Evolutionary conservation across 2,113 vertebrate species (phyloP).

Genomic region (Brachypodius melanocephalos): DNA sequence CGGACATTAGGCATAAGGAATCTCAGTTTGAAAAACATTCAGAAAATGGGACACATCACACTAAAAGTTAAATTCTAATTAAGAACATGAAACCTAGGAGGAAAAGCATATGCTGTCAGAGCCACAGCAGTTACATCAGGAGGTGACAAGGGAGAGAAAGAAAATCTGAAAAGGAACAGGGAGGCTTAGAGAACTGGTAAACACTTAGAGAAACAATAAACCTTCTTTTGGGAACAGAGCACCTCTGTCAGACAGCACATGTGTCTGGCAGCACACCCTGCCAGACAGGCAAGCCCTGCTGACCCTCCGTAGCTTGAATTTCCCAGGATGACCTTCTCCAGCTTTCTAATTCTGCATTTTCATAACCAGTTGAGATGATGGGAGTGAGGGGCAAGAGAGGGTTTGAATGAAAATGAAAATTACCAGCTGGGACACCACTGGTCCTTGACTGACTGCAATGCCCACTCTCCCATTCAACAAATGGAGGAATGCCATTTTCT

Average conservation of each 20-base stretch:
- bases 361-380: neutral
- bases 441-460: neutral
- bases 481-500: neutral
- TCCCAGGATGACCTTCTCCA: neutral
- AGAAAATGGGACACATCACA: neutral
- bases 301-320: neutral
- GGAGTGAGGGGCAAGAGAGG: accelerated
- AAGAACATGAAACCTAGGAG: neutral
- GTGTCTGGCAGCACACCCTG: neutral
- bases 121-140: neutral
- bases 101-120: neutral
- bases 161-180: neutral
- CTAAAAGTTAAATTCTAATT: neutral
- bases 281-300: neutral
- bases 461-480: neutral
- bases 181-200: neutral
- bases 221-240: neutral
- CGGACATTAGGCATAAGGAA: neutral
- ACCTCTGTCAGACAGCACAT: neutral
- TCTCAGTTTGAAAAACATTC: neutral
- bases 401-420: neutral
- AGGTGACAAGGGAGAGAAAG: neutral
- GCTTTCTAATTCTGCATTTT: neutral
- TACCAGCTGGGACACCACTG: neutral
- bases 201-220: neutral